phyloP scores from a whole-genome alignment of 2,888 invertebrate species.

The Tyria jacobaeae region DNA sequence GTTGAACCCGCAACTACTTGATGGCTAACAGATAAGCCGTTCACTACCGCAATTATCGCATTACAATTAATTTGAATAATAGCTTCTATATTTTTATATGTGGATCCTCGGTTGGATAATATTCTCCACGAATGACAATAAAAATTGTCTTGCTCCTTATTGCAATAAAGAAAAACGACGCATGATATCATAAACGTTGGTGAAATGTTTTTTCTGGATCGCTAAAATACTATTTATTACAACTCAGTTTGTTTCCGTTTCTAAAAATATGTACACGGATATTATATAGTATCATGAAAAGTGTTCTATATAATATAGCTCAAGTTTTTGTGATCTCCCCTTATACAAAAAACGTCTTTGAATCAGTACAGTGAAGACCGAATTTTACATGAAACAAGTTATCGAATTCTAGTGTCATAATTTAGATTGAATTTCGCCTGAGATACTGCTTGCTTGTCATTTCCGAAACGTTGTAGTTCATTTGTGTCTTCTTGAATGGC shows the following conservation, averaged over 20 bases:
- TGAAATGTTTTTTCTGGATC: neutral
- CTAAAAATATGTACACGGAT: neutral
- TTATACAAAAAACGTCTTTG: neutral
- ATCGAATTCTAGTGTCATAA: too few relatives aligned
- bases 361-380: too few relatives aligned
- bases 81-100: conserved; percentile 27
- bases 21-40: too few relatives aligned
- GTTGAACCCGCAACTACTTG: too few relatives aligned
- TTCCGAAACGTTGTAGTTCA: too few relatives aligned
- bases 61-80: conserved; percentile 5
- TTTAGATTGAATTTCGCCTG: too few relatives aligned
- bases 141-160: conserved; percentile 24
- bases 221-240: neutral
- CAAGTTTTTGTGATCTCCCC: neutral
- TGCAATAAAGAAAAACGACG: conserved; percentile 20
- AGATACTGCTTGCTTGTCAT: too few relatives aligned
- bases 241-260: neutral
- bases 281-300: neutral
- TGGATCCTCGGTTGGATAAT: conserved; percentile 14
- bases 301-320: neutral
- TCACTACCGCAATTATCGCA: too few relatives aligned
- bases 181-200: conserved; percentile 17
- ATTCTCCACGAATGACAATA: conserved; percentile 18
- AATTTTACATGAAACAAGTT: too few relatives aligned
- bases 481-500: too few relatives aligned